These are phyloP conservation scores for Gobionotothen gibberifrons DNA, from an alignment of 2,797 vertebrate genomes.

Conservation along the genomic window DNA sequence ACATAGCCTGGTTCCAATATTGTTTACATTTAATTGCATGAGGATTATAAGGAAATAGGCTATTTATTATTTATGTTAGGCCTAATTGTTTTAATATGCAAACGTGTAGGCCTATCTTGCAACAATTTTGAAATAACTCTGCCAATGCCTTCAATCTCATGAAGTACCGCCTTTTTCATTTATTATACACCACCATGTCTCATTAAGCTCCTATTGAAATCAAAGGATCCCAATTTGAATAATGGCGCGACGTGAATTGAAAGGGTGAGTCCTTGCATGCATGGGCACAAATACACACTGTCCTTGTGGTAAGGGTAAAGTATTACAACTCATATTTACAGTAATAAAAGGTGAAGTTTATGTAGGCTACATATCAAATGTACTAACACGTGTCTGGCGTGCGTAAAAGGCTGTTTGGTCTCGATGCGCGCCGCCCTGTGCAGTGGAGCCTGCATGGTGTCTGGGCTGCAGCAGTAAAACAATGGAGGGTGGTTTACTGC, in stretches of 20 bases:
- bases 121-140: slow-evolving; percentile 40
- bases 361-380: no score
- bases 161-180: slow-evolving; percentile 38
- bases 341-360: slow-evolving; percentile 4
- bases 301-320: slow-evolving; percentile 17
- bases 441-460: slow-evolving; percentile 55
- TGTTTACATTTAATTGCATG: no score
- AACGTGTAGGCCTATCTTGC: neutral
- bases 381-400: neutral
- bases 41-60: no score
- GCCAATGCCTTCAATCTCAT: slow-evolving; percentile 37
- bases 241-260: slow-evolving; percentile 71
- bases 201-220: slow-evolving; percentile 73
- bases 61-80: no score
- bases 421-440: slow-evolving; percentile 10
- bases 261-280: slow-evolving; percentile 39
- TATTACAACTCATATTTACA: slow-evolving; percentile 31
- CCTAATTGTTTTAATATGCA: neutral
- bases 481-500: slow-evolving; percentile 72
- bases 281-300: slow-evolving; percentile 16
- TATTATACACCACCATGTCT: slow-evolving; percentile 69
- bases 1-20: no score
- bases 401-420: slow-evolving; percentile 37
- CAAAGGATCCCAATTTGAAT: slow-evolving; percentile 70
- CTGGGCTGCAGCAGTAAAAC: slow-evolving; percentile 70